phyloP scores from a whole-genome alignment of 2,797 vertebrate species.

The Lithobates sylvaticus region DNA sequence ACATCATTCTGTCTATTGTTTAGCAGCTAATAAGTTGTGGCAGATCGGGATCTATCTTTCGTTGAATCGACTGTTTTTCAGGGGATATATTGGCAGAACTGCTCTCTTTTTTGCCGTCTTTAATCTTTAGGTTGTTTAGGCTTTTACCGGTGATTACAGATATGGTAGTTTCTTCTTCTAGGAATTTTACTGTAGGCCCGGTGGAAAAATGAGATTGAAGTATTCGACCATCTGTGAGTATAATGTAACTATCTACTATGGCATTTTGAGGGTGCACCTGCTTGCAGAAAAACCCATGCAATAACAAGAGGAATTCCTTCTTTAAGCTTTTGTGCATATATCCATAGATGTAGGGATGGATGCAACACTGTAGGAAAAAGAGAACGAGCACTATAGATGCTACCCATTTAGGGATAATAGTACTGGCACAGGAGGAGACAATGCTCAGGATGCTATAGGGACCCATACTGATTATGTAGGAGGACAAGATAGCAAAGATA shows the following conservation, averaged over 20 bases:
- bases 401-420: conserved; percentile 81
- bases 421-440: conserved; percentile 76
- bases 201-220: conserved; percentile 74
- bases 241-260: conserved; percentile 80
- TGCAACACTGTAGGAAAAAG: conserved; percentile 89
- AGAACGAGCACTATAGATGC: conserved; percentile 84
- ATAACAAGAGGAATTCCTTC: conserved; percentile 84
- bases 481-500: conserved; percentile 89
- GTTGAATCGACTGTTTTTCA: conserved; percentile 77
- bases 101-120: conserved; percentile 81
- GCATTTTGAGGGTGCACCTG: conserved; percentile 75
- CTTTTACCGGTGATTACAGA: conserved; percentile 81
- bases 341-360: conserved; percentile 89
- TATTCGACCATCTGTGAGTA: conserved; percentile 78
- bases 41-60: conserved; percentile 66
- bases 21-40: conserved; percentile 57
- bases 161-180: conserved; percentile 82
- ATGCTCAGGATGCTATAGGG: conserved; percentile 88
- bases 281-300: conserved; percentile 81
- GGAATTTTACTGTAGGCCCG: conserved; percentile 76
- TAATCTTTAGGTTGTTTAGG: conserved; percentile 68
- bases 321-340: conserved; percentile 91
- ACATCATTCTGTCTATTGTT: not conserved
- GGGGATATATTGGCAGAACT: conserved; percentile 81
- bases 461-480: conserved; percentile 88